Percentiles rank a stretch among this genome's conserved stretches.
Evolutionary conservation across 1,140 invertebrate genomes (phyloP).

Genomic region (Saccostrea cuccullata): DNA sequence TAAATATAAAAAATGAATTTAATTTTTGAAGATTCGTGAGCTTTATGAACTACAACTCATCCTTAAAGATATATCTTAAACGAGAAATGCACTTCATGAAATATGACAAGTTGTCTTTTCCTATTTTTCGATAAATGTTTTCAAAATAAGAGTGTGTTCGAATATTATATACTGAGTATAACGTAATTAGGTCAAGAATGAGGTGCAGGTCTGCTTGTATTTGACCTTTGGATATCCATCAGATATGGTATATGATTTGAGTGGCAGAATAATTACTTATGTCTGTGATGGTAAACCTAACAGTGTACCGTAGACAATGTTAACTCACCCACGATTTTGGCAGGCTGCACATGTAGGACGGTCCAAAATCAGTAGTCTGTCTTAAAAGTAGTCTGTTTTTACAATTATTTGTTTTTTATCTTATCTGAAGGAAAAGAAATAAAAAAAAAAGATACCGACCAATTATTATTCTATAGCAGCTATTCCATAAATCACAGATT

Average conservation of each 20-base stretch:
- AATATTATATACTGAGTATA: no score
- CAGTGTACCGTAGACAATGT: no score
- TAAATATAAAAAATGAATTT: no score
- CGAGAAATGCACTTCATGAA: no score
- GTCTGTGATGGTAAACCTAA: neutral
- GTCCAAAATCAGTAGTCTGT: no score
- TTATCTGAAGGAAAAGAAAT: neutral
- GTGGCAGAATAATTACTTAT: slow-evolving; percentile 8
- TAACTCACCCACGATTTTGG: neutral
- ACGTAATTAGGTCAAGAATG: neutral
- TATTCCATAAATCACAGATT: slow-evolving; percentile 1
- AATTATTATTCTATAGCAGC: neutral
- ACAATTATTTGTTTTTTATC: neutral
- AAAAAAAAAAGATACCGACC: neutral
- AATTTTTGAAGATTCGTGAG: no score
- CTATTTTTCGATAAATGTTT: no score
- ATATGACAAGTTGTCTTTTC: no score
- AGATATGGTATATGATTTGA: slow-evolving; percentile 9
- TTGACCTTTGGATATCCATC: neutral
- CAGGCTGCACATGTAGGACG: neutral
- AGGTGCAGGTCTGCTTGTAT: neutral
- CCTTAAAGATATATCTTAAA: no score
- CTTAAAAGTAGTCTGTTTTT: neutral
- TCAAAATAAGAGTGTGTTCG: no score
- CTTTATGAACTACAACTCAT: no score